Evolutionary conservation across 2,888 invertebrate genomes (phyloP), one percentile per base, ranked within the genome.

Genomic region (Volucella inanis): DNA sequence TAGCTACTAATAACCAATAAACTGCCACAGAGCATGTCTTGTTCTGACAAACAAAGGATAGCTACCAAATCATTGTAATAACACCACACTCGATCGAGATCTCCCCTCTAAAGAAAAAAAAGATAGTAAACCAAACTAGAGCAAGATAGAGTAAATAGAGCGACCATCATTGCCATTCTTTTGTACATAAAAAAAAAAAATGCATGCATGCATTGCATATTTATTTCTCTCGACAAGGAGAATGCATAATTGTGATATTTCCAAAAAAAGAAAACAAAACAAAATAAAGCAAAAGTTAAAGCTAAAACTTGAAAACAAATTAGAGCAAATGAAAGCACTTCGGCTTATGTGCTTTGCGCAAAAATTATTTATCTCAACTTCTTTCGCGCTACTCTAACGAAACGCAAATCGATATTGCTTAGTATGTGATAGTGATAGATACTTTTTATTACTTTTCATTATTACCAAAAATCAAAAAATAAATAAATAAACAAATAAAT

Each of bases 161-260:
- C 85, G 81, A 85, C 72, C 76, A 81, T 81, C 85, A 85, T 85
- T 85, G 85, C 85, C 85, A 85, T 81, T 81, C 71, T 85, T 80
- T 85, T 85, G 81, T 85, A 85, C 81, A 85, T 85, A 85, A 78
- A 62, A 61, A 50, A 64, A 47, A 15, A 74, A 49, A 61, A 67
- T 54, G 70, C 78, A 70, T 84, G 84, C 75, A 79, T 79, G 75
- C 80, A 85, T 76, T 80, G 76, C 84, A 75, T 71, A 70, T 50
- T 45, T 62, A 83, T 61, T 79, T 81, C 70, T 80, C 76, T 79
- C 62, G 47, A 49, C 52, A 64, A 41, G 68, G 80, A 75, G 84
- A 75, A 85, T 68, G 85, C 85, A 76, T 81, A 76, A 76, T 81
- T 85, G 85, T 85, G 85, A 85, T 85, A 85, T 85, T 85, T 85